Evolutionary conservation across 2,113 vertebrate species (phyloP), one percentile per base, ranked within the genome.

Genomic region (Eira barbara): DNA sequence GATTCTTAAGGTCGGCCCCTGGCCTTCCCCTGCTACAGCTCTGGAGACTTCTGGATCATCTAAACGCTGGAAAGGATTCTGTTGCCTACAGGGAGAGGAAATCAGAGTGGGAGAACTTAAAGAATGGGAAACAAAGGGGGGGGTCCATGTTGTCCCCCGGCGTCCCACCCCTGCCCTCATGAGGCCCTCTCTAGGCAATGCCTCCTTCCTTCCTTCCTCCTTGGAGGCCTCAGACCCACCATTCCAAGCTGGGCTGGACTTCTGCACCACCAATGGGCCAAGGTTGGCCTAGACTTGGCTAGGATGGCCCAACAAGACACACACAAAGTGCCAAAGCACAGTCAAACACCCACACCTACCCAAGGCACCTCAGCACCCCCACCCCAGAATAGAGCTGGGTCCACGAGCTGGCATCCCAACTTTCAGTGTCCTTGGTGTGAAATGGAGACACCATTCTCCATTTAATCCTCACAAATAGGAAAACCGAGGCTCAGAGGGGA

Each of bases 341-440:
- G 31, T 36, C 15, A 7, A 31, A 34, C 27, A 27, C 34, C 45
- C 39, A 61, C 3, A 1, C 8, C 25, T 1, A 0, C 63, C 65
- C n/a, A 7, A 39, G 3, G 47, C 5, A 2, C n/a, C 89, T 42
- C 14, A 14, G 6, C 25, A 31, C 6, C 63, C 49, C 27, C 20
- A 23, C 15, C 55, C 45, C 6, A 9, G 36, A 21, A 29, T 42
- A 21, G 10, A 71, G 52, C 67, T 78, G 49, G 36, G 25, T 31
- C 42, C 11, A 4, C 1, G 2, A 45, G 45, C 23, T 8, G 17
- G 15, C 20, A 23, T 25, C 12, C 5, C 3, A 18, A n/a, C 36
- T 25, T 45, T 4, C 55, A 14, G 31, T 1, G 27, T 76, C 73
- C 92, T 85, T 14, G 0, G 39, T 36, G 8, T 69, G 42, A 94